Evolutionary conservation across 2,888 invertebrate genomes (phyloP), one percentile per base, ranked within the genome.

Genomic region (Leucoma salicis): DNA sequence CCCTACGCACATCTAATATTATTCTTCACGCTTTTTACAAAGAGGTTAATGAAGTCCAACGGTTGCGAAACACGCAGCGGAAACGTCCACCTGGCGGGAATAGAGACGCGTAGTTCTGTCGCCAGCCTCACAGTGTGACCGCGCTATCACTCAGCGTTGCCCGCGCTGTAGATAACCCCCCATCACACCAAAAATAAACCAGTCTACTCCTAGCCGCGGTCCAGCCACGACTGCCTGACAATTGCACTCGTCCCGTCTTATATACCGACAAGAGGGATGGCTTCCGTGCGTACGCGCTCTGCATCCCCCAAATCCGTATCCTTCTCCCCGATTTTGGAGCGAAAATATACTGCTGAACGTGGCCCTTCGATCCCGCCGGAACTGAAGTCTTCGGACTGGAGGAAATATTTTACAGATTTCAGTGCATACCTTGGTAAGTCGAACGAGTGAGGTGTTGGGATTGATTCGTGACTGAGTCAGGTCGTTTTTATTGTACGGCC

Each of bases 231-330:
- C 86, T 89, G 89, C 74, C 74, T 67, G 71, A 57, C 39, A 66
- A 63, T 63, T 70, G 63, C 60, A 67, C 65, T 66, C 48, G 68
- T 65, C 61, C 57, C 75, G 71, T 68, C 21, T 8, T 74, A 86
- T 87, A 72, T 88, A 89, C 88, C 89, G 78, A 62, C 53, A 63
- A 53, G 70, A 84, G 82, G 81, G 79, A 91, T 91, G 91, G 89
- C 91, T 66, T 91, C 90, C 60, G 87, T 92, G 88, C 92, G 92
- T 90, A 91, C 90, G 88, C 92, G 92, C 78, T 92, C 92, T 40
- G 91, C 92, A 70, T 92, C 92, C 76, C 92, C 92, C 51, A 92
- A 92, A 76, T 90, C 92, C 28, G 92, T 92, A 58, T 92, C 92
- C 66, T 92, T 92, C 77, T 92, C 92, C 74, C 92, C 92, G 52